phyloP scores from a whole-genome alignment of 2,888 invertebrate species.

The Scelioninae gen. 2 region DNA sequence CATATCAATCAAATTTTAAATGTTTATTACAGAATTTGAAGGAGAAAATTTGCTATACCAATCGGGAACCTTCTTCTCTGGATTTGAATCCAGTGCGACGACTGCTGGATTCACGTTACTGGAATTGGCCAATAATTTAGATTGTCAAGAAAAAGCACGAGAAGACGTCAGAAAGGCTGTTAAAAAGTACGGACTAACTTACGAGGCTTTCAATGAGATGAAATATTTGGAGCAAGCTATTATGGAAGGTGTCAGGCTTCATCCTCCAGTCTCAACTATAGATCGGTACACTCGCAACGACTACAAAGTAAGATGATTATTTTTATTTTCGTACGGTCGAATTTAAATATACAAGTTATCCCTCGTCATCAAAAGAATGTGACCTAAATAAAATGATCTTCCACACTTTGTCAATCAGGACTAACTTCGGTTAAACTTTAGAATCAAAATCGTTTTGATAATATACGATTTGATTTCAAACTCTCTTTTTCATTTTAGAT shows the following conservation, averaged over 20 bases:
- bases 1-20: too few relatives aligned
- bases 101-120: conserved; percentile 68
- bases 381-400: too few relatives aligned
- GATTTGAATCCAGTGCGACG: conserved; percentile 71
- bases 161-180: conserved; percentile 66
- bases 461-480: too few relatives aligned
- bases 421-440: too few relatives aligned
- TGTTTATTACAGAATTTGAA: conserved; percentile 67
- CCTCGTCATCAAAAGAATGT: too few relatives aligned
- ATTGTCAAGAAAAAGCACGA: conserved; percentile 65
- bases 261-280: conserved; percentile 71
- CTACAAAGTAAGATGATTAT: conserved; percentile 64
- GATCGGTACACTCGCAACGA: conserved; percentile 68
- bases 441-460: too few relatives aligned
- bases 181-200: conserved; percentile 67
- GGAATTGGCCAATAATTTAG: conserved; percentile 65
- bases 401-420: too few relatives aligned
- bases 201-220: conserved; percentile 71
- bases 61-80: conserved; percentile 71
- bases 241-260: conserved; percentile 68
- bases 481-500: too few relatives aligned
- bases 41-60: conserved; percentile 71
- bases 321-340: too few relatives aligned
- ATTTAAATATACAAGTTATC: too few relatives aligned
- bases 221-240: conserved; percentile 69